Percentiles rank a stretch among this genome's conserved stretches.
These are phyloP conservation scores for Aspidiotus rigidus DNA, from an alignment of 2,888 invertebrate species.

Conservation along the genomic window DNA sequence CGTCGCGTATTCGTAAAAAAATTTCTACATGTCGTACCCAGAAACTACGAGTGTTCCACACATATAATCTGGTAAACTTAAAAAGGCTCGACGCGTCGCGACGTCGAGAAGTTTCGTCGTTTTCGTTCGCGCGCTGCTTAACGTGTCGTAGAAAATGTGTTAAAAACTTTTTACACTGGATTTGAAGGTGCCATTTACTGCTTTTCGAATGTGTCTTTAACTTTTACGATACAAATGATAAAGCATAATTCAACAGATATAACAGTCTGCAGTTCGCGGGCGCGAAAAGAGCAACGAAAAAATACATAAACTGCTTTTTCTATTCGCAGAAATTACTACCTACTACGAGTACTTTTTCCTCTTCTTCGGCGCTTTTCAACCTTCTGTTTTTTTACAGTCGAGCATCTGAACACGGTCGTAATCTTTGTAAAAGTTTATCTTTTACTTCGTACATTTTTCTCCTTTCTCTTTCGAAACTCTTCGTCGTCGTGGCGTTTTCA, in stretches of 20 bases:
- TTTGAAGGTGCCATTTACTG: conserved; percentile 30
- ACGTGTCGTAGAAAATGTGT: conserved; percentile 29
- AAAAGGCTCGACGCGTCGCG: conserved; percentile 20
- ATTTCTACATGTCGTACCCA: neutral
- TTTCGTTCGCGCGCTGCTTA: conserved; percentile 17
- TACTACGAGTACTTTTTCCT: too few relatives aligned
- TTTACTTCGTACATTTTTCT: neutral
- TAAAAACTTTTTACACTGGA: conserved; percentile 32
- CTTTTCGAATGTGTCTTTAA: conserved; percentile 31
- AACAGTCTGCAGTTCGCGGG: neutral
- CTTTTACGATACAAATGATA: conserved; percentile 32
- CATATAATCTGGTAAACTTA: conserved; percentile 24
- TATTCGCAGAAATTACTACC: too few relatives aligned
- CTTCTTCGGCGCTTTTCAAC: too few relatives aligned
- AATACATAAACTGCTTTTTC: too few relatives aligned
- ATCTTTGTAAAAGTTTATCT: conserved; percentile 8
- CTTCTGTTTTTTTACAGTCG: conserved; percentile 6
- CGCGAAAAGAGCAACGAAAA: too few relatives aligned
- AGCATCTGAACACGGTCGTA: conserved; percentile 11
- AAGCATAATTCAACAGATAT: conserved; percentile 26
- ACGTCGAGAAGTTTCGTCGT: conserved; percentile 23
- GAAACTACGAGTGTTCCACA: too few relatives aligned
- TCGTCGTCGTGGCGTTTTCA: too few relatives aligned
- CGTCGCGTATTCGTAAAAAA: conserved; percentile 24
- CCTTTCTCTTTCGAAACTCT: too few relatives aligned